Evolutionary conservation across 2,888 invertebrate genomes (phyloP).

Genomic region (Caenorhabditis drosophilae): DNA sequence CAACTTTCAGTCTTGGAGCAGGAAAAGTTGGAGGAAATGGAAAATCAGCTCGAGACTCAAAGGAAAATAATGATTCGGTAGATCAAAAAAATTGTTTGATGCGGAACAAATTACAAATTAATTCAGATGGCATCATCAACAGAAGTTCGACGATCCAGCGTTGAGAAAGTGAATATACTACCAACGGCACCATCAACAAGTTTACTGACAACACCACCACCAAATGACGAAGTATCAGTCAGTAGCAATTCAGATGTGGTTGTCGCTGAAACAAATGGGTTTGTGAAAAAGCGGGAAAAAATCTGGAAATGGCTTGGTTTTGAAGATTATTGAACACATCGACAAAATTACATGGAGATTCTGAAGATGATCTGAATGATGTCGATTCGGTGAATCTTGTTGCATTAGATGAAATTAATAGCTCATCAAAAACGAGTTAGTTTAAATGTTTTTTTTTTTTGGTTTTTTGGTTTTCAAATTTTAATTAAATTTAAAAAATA

Average conservation of each 20-base stretch:
- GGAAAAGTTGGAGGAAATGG: conserved; percentile 1
- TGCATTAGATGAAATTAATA: conserved; percentile 60
- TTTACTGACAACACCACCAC: conserved; percentile 6
- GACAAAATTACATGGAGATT: conserved; percentile 34
- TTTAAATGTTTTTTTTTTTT: conserved; percentile 1
- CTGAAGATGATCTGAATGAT: conserved; percentile 61
- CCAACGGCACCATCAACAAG: conserved; percentile 11
- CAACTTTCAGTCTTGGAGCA: too few relatives aligned
- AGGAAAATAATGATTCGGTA: conserved; percentile 11
- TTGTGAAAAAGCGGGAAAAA: neutral
- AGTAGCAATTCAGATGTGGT: conserved; percentile 26
- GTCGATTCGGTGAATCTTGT: conserved; percentile 64
- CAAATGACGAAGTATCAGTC: conserved; percentile 28
- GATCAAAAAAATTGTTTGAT: too few relatives aligned
- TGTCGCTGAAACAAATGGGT: conserved; percentile 33
- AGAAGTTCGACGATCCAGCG: conserved; percentile 16
- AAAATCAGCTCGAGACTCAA: conserved; percentile 22
- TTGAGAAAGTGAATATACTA: conserved; percentile 22
- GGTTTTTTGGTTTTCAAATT: neutral
- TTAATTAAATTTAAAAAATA: neutral
- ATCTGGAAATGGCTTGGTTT: neutral
- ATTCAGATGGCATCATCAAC: too few relatives aligned
- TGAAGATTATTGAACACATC: conserved; percentile 32
- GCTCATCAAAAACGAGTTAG: conserved; percentile 44
- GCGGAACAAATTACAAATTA: too few relatives aligned